A percentile compares a stretch with the other conserved stretches of the same genome.
phyloP scores from a whole-genome alignment of 2,888 invertebrate species.

The Sesia apiformis region DNA sequence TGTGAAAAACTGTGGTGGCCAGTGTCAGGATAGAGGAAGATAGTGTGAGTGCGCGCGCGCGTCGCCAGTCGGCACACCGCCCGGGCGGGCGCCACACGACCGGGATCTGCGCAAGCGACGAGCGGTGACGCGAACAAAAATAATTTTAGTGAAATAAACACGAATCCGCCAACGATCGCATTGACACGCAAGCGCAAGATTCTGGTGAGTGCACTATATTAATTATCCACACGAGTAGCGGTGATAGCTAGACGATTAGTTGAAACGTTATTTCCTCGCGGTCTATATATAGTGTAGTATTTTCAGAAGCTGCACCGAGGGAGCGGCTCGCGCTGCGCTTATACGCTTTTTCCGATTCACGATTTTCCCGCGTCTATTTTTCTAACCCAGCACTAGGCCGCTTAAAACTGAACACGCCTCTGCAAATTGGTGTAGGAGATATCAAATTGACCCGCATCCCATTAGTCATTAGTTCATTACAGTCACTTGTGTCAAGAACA shows the following conservation, averaged over 20 bases:
- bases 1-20: background rate
- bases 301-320: slow-evolving; percentile 53
- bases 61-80: slow-evolving; percentile 68
- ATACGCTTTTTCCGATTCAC: slow-evolving; percentile 26
- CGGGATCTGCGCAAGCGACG: slow-evolving; percentile 67
- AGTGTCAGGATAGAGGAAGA: slow-evolving; percentile 1
- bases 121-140: slow-evolving; percentile 47
- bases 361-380: slow-evolving; percentile 17
- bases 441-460: no score
- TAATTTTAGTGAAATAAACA: slow-evolving; percentile 61
- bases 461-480: no score
- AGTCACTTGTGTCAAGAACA: no score
- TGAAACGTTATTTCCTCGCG: slow-evolving; percentile 8
- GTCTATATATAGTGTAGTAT: slow-evolving; percentile 54
- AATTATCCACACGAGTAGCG: background rate
- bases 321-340: slow-evolving; percentile 33
- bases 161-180: slow-evolving; percentile 47
- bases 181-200: slow-evolving; percentile 59
- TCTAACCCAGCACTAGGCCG: no score
- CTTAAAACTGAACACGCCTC: no score
- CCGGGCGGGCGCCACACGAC: slow-evolving; percentile 75
- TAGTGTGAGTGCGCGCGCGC: slow-evolving; percentile 20
- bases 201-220: slow-evolving; percentile 50
- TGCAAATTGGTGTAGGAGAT: no score
- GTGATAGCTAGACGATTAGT: background rate